Percentiles rank a stretch among this genome's conserved stretches.
Conservation (phyloP, 1,140 invertebrate genomes). For the Euura lappo region DNA sequence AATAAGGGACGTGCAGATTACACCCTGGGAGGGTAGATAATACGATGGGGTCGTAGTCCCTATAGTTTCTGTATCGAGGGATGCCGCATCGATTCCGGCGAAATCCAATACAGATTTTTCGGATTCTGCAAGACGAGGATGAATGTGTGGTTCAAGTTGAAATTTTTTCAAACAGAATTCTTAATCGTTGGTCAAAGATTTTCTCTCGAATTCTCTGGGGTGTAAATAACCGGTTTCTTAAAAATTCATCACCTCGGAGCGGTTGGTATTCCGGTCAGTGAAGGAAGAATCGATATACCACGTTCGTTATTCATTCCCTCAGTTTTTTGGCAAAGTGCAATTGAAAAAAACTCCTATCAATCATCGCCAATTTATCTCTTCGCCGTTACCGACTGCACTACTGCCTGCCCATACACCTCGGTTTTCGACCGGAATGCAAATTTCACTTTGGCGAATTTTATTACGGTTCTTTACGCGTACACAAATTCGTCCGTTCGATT, state of each 20-base stretch:
- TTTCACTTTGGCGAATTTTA: not conserved
- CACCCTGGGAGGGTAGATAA: not conserved
- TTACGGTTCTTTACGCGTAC: no score
- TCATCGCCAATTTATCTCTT: not conserved
- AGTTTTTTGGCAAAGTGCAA: slow-evolving; percentile 3
- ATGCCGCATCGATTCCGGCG: not conserved
- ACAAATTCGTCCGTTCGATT: no score
- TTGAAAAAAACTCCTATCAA: slow-evolving; percentile 4
- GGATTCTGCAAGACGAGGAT: not conserved
- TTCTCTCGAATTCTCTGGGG: no score
- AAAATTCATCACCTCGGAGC: no score
- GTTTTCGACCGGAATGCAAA: not conserved
- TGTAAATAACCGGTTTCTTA: no score
- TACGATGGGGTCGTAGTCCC: no score
- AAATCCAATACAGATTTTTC: not conserved
- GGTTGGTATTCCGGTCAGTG: no score
- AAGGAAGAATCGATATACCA: no score
- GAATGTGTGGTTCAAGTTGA: not conserved
- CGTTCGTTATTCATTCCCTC: not conserved
- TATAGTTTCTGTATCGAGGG: no score
- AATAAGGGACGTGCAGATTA: slow-evolving; percentile 7
- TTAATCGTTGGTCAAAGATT: no score
- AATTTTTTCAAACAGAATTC: no score
- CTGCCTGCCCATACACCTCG: not conserved
- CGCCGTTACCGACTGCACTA: no score